Conservation (phyloP, 2,888 invertebrate species). For the Hirtodrosophila duncani region DNA sequence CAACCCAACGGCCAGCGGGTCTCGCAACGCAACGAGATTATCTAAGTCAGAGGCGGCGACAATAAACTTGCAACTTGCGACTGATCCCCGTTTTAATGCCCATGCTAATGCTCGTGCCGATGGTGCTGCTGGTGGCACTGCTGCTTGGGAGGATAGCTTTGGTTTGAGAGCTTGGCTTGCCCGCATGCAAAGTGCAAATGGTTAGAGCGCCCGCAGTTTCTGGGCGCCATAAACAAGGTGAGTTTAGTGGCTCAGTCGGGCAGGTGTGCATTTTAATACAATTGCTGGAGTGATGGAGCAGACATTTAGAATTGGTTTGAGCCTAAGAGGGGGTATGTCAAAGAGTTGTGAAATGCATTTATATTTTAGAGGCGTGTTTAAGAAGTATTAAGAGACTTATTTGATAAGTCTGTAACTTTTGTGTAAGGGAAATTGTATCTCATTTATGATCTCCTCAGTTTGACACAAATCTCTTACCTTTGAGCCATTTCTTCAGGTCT, state of each 20-base stretch:
- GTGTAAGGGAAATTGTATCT: no score
- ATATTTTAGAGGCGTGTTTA: no score
- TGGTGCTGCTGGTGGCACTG: no score
- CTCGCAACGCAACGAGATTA: not conserved
- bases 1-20: not conserved
- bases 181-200: conserved; percentile 57
- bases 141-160: not conserved
- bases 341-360: no score
- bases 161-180: conserved; percentile 19
- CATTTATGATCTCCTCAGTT: no score
- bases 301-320: conserved; percentile 3
- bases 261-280: conserved; percentile 22
- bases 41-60: conserved; percentile 28
- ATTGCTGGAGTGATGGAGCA: no score
- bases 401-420: no score
- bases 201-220: conserved; percentile 61
- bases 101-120: conserved; percentile 54
- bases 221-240: conserved; percentile 60
- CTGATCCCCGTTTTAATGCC: conserved; percentile 51
- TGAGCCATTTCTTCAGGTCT: no score
- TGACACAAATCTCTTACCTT: no score
- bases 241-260: conserved; percentile 58
- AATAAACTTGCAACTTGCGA: conserved; percentile 32
- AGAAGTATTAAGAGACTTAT: no score
- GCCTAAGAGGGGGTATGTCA: no score